These are phyloP conservation scores for Drosophila bifasciata DNA, from an alignment of 1,140 invertebrate species.

Conservation along the genomic window DNA sequence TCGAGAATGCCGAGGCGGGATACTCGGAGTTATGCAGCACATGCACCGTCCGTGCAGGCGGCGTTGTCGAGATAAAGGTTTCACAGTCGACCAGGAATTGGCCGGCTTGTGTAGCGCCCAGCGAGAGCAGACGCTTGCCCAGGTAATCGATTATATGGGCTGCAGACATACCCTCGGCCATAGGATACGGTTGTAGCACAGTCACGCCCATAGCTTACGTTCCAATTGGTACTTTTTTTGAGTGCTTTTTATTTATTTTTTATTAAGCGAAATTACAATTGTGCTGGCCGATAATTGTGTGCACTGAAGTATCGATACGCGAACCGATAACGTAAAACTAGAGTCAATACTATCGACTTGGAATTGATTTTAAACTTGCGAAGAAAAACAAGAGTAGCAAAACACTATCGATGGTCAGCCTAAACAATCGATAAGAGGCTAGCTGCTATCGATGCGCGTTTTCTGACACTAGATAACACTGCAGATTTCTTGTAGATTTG, in stretches of 20 bases:
- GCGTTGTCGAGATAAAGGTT: slow-evolving; percentile 92
- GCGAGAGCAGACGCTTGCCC: slow-evolving; percentile 92
- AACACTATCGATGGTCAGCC: too few species aligned
- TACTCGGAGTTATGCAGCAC: slow-evolving; percentile 97
- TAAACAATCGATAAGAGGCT: too few species aligned
- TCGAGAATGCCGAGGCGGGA: slow-evolving; percentile 96
- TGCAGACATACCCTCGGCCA: slow-evolving; percentile 93
- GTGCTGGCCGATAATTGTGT: too few species aligned
- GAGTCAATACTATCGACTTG: too few species aligned
- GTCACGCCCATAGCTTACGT: slow-evolving; percentile 70
- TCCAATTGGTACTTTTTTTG: too few species aligned
- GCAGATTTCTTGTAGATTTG: too few species aligned
- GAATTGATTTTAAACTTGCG: too few species aligned
- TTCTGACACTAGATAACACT: too few species aligned
- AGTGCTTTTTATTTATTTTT: neutral
- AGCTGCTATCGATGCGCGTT: too few species aligned
- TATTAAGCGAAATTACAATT: neutral
- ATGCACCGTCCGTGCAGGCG: slow-evolving; percentile 91
- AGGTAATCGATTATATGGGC: slow-evolving; percentile 93
- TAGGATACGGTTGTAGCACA: slow-evolving; percentile 91
- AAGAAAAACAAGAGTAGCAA: too few species aligned
- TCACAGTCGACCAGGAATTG: slow-evolving; percentile 98
- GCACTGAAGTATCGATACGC: too few species aligned
- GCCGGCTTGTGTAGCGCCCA: slow-evolving; percentile 94
- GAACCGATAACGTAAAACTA: too few species aligned